phyloP scores from a whole-genome alignment of 2,113 vertebrate species.

The Phylloscopus whistleri region DNA sequence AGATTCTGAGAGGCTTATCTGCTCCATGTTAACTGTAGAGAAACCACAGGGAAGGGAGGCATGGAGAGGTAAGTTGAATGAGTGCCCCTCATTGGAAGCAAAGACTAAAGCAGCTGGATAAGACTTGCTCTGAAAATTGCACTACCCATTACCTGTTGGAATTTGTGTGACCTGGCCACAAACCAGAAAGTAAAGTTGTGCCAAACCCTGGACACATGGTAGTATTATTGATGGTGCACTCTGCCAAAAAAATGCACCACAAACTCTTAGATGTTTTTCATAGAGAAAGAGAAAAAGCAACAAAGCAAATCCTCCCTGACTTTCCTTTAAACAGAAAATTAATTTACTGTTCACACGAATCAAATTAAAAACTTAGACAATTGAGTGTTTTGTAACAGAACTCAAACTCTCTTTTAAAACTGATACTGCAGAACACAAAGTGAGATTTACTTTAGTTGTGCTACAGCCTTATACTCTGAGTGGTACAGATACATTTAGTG shows the following conservation, averaged over 20 bases:
- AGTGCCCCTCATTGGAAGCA: neutral
- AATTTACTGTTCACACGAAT: neutral
- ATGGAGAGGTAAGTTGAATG: neutral
- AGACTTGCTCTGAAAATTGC: neutral
- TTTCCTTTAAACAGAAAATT: slow-evolving; percentile 1
- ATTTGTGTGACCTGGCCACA: neutral
- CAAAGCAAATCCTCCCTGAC: neutral
- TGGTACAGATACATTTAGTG: neutral
- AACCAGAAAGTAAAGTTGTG: neutral
- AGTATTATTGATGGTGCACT: neutral
- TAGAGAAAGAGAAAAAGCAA: neutral
- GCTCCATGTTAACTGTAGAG: neutral
- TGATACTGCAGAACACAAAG: neutral
- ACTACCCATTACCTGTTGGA: neutral
- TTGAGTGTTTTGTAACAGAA: neutral
- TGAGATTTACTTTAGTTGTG: neutral
- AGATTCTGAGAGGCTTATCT: neutral
- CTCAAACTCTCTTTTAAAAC: neutral
- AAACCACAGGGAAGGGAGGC: neutral
- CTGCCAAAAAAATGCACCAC: neutral
- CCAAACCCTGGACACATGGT: neutral
- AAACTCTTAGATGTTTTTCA: neutral
- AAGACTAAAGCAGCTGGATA: neutral
- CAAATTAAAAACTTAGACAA: neutral
- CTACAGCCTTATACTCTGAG: neutral